Percentiles rank a stretch among this genome's conserved stretches.
Conservation (phyloP, 2,888 invertebrate species). For the Empis livida region DNA sequence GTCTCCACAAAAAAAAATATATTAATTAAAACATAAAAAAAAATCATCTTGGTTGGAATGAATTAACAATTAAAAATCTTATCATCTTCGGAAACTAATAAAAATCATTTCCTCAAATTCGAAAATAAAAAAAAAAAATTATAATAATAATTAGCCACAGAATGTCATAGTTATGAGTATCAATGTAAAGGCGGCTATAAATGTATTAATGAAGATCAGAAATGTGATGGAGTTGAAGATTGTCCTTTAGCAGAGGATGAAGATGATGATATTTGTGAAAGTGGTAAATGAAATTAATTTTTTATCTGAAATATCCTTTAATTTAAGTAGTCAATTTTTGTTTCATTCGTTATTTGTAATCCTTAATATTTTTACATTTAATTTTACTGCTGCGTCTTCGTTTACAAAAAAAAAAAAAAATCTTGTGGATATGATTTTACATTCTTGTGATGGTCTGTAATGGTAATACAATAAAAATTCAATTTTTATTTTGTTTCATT, state of each 20-base stretch:
- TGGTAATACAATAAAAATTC: background rate
- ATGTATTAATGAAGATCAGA: constrained; percentile 28
- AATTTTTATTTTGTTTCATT: too few species aligned
- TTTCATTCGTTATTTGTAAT: too few species aligned
- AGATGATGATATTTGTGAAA: constrained; percentile 15
- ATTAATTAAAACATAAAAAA: too few species aligned
- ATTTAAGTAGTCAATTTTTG: too few species aligned
- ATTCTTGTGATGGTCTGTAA: background rate
- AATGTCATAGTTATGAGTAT: constrained; percentile 29
- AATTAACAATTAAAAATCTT: constrained; percentile 1
- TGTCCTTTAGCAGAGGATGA: constrained; percentile 33
- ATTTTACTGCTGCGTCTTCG: too few species aligned
- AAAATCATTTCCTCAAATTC: background rate
- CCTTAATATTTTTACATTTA: too few species aligned
- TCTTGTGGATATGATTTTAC: background rate
- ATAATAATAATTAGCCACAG: constrained; percentile 27
- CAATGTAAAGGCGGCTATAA: constrained; percentile 28
- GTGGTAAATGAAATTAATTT: too few species aligned
- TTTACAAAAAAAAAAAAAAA: background rate
- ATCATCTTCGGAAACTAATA: background rate
- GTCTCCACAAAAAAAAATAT: too few species aligned
- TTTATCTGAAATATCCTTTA: too few species aligned
- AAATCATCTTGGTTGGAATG: background rate
- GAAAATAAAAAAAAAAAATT: too few species aligned
- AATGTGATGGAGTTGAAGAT: constrained; percentile 30